These are phyloP conservation scores for Epirrhoe tristata DNA, from an alignment of 2,888 invertebrate genomes.

Conservation along the genomic window DNA sequence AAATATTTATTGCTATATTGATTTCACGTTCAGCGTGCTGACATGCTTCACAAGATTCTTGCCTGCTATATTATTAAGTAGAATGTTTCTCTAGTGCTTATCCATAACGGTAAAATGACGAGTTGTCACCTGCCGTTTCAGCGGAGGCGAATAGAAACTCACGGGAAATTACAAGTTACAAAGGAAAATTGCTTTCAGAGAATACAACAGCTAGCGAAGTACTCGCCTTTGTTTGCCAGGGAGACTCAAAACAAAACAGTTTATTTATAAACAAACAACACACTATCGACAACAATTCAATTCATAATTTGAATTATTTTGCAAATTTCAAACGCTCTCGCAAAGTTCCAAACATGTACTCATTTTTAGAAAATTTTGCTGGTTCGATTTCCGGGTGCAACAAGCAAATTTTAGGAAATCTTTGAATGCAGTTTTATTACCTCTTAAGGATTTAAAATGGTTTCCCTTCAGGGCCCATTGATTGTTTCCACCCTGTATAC, in stretches of 20 bases:
- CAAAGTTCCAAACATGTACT: too few species aligned
- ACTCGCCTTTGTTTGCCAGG: background rate
- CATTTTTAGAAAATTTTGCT: too few species aligned
- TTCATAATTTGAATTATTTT: background rate
- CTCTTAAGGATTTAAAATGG: too few species aligned
- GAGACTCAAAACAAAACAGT: background rate
- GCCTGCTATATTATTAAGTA: background rate
- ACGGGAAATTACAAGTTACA: conserved; percentile 22
- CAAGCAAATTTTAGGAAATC: too few species aligned
- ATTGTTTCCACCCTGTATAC: too few species aligned
- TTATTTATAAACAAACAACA: background rate
- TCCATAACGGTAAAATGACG: background rate
- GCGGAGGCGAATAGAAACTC: background rate
- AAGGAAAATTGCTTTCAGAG: conserved; percentile 18
- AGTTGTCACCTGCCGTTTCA: background rate
- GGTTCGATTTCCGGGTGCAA: too few species aligned
- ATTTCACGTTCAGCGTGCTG: too few species aligned
- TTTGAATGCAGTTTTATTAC: too few species aligned
- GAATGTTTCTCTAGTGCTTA: background rate
- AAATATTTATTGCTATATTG: too few species aligned
- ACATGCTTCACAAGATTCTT: too few species aligned
- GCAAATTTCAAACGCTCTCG: background rate
- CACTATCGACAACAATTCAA: background rate
- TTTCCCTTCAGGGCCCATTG: too few species aligned
- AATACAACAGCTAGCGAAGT: background rate